A percentile compares a stretch with the other conserved stretches of the same genome.
phyloP scores from a whole-genome alignment of 2,113 vertebrate species.

The Heloderma charlesbogerti region DNA sequence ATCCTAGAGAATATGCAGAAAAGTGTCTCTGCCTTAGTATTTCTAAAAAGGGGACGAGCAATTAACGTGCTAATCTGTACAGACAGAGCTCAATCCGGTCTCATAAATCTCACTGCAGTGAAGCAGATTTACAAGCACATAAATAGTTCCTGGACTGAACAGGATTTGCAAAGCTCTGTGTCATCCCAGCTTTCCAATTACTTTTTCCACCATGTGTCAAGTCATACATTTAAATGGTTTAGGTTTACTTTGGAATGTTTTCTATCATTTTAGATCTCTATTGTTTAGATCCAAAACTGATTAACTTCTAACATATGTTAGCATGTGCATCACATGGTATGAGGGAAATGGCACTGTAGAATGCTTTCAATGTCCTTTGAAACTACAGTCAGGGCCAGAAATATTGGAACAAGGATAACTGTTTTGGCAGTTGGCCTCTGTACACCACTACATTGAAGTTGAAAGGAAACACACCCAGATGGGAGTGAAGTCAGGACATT shows the following conservation, averaged over 20 bases:
- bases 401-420: no score
- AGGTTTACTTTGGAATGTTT: neutral
- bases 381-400: no score
- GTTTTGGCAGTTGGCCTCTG: no score
- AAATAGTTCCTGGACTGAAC: slow-evolving; percentile 7
- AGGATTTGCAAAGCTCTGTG: neutral
- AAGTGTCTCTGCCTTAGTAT: neutral
- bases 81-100: neutral
- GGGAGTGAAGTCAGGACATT: no score
- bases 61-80: neutral
- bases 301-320: neutral
- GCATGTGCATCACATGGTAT: neutral
- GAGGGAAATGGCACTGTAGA: neutral
- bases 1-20: neutral
- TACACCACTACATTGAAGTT: no score
- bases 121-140: neutral
- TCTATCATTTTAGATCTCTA: neutral
- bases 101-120: neutral
- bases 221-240: neutral
- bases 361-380: neutral
- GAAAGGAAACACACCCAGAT: no score
- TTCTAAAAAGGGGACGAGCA: neutral
- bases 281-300: neutral
- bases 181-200: neutral
- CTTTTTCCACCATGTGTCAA: neutral